Conservation (phyloP, 2,797 vertebrate species). For the Kryptolebias ocellatus region DNA sequence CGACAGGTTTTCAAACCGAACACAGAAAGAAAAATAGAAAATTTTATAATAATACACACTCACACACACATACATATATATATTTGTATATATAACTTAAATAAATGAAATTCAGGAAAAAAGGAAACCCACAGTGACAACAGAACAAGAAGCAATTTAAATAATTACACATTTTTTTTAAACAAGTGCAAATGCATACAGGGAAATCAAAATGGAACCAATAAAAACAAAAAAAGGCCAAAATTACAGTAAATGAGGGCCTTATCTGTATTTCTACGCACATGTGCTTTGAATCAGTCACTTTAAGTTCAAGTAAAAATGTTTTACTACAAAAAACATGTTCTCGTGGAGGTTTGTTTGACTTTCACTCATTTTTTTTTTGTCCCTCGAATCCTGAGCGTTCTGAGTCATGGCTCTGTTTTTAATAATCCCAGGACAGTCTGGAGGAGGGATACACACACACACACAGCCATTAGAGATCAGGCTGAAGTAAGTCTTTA, state of each 20-base stretch:
- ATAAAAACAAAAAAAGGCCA: constrained; percentile 3
- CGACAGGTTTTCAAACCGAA: constrained; percentile 15
- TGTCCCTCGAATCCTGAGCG: constrained; percentile 55
- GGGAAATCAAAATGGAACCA: constrained; percentile 15
- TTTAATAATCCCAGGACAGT: constrained; percentile 51
- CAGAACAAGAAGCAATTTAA: constrained; percentile 23
- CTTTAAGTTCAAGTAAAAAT: constrained; percentile 55
- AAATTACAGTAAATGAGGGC: constrained; percentile 26
- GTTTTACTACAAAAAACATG: constrained; percentile 33
- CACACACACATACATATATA: no score
- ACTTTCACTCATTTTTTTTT: constrained; percentile 15
- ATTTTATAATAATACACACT: constrained; percentile 36
- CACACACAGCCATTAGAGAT: constrained; percentile 2
- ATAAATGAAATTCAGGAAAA: constrained; percentile 55
- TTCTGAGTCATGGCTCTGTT: constrained; percentile 62
- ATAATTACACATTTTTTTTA: constrained; percentile 4
- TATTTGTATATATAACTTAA: constrained; percentile 37
- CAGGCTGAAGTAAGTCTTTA: constrained; percentile 30
- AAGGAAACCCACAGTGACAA: constrained; percentile 9
- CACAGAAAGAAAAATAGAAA: constrained; percentile 26
- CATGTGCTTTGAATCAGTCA: constrained; percentile 50
- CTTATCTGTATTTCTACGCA: constrained; percentile 28
- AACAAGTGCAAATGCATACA: constrained; percentile 26
- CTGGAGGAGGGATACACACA: constrained; percentile 30
- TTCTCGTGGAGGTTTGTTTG: constrained; percentile 23